These are phyloP conservation scores for Scolopax rusticola DNA, from an alignment of 2,797 vertebrate species.

Conservation along the genomic window DNA sequence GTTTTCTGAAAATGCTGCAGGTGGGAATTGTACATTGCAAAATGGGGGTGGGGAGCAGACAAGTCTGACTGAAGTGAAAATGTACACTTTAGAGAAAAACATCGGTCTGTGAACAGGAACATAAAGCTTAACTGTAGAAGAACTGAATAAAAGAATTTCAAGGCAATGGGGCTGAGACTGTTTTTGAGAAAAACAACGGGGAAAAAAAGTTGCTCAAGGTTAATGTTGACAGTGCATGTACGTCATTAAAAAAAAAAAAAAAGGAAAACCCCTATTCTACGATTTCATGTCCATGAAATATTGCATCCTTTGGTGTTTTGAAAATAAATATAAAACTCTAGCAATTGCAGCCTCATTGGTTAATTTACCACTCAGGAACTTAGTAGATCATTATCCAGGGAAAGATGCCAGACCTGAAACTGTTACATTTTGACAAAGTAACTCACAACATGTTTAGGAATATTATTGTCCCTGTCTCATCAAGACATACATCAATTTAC, in stretches of 20 bases:
- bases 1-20: slow-evolving; percentile 75
- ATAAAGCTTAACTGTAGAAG: slow-evolving; percentile 56
- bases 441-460: not conserved
- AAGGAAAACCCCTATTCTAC: not conserved
- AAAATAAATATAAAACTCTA: not conserved
- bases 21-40: not conserved
- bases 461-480: not conserved
- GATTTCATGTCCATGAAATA: not conserved
- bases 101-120: slow-evolving; percentile 47
- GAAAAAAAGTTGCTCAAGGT: not conserved
- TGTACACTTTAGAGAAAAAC: slow-evolving; percentile 13
- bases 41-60: not conserved
- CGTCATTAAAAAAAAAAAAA: not conserved
- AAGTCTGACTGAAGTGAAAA: slow-evolving; percentile 43
- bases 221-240: not conserved
- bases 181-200: not conserved
- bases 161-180: slow-evolving; percentile 14
- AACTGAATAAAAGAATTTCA: slow-evolving; percentile 75
- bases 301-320: not conserved
- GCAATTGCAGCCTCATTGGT: not conserved
- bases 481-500: not conserved
- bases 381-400: not conserved
- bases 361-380: not conserved
- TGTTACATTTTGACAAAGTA: not conserved
- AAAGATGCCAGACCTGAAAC: not conserved